Percentiles rank a stretch among this genome's conserved stretches.
phyloP scores from a whole-genome alignment of 1,140 invertebrate species.

The Listronotus bonariensis region DNA sequence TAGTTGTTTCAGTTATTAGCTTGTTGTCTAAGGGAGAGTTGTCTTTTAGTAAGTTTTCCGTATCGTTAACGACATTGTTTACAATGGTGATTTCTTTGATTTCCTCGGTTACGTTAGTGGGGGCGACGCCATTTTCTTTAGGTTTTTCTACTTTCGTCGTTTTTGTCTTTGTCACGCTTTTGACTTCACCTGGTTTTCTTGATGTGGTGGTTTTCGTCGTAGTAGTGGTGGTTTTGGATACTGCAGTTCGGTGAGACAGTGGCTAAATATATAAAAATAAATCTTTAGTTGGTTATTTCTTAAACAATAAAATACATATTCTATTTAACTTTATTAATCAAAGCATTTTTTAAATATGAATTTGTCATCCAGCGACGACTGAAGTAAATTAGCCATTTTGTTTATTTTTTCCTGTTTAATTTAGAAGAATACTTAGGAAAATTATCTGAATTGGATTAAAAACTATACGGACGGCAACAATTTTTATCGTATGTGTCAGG shows the following conservation, averaged over 20 bases:
- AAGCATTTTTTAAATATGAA: too few relatives aligned
- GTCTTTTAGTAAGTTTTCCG: conserved; percentile 47
- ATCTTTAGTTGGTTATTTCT: too few relatives aligned
- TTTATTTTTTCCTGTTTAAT: too few relatives aligned
- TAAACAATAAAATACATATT: too few relatives aligned
- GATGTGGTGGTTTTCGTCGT: conserved; percentile 32
- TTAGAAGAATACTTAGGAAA: too few relatives aligned
- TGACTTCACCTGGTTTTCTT: conserved; percentile 45
- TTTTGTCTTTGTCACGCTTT: conserved; percentile 35
- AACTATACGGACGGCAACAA: too few relatives aligned
- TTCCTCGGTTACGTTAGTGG: conserved; percentile 43
- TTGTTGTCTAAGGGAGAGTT: conserved; percentile 51
- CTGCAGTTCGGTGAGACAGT: conserved; percentile 39
- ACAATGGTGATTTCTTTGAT: conserved; percentile 43
- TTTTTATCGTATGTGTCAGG: too few relatives aligned
- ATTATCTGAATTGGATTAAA: too few relatives aligned
- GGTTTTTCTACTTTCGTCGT: conserved; percentile 49
- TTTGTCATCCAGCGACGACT: too few relatives aligned
- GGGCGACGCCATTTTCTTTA: conserved; percentile 44
- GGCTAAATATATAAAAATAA: conserved; percentile 11
- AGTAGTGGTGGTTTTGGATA: conserved; percentile 43
- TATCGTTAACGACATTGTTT: conserved; percentile 36
- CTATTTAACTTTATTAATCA: too few relatives aligned
- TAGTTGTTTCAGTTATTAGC: conserved; percentile 37
- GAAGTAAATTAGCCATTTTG: too few relatives aligned